Conservation (phyloP, 1,140 invertebrate species). For the Aphidius gifuensis region DNA sequence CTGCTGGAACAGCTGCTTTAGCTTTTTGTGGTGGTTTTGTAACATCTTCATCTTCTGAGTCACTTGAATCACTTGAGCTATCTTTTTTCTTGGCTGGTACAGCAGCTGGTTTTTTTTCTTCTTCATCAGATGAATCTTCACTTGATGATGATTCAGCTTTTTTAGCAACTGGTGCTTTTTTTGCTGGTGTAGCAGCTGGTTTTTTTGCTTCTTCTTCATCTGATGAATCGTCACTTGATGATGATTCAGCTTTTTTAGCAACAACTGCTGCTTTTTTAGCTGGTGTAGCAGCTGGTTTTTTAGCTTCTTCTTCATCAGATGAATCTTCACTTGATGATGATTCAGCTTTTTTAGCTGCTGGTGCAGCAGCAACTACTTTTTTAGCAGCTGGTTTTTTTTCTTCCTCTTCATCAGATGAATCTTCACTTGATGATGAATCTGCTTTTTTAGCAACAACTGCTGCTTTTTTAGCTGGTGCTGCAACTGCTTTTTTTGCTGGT, state of each 20-base stretch:
- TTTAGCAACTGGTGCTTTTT: neutral
- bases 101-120: slow-evolving; percentile 36
- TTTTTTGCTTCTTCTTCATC: slow-evolving; percentile 33
- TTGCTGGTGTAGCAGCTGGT: slow-evolving; percentile 1
- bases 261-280: slow-evolving; percentile 19
- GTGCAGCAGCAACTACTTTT: slow-evolving; percentile 30
- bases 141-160: slow-evolving; percentile 25
- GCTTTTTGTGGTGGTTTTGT: slow-evolving; percentile 31
- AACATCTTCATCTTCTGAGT: slow-evolving; percentile 29
- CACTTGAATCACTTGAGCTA: slow-evolving; percentile 34
- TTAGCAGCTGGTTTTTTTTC: slow-evolving; percentile 22
- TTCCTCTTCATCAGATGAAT: slow-evolving; percentile 39
- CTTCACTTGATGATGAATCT: slow-evolving; percentile 29
- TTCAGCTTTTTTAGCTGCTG: slow-evolving; percentile 26
- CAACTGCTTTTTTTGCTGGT: slow-evolving; percentile 21
- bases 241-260: slow-evolving; percentile 22
- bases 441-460: slow-evolving; percentile 31
- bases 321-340: slow-evolving; percentile 30
- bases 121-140: slow-evolving; percentile 33
- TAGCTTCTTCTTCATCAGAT: slow-evolving; percentile 26
- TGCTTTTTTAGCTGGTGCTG: slow-evolving; percentile 9
- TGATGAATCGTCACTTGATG: slow-evolving; percentile 29
- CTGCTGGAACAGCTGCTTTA: slow-evolving; percentile 3
- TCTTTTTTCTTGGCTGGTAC: slow-evolving; percentile 25
- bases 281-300: slow-evolving; percentile 17